Evolutionary conservation across 2,888 invertebrate species (phyloP).

Genomic region (Fissipunctia ypsillon): DNA sequence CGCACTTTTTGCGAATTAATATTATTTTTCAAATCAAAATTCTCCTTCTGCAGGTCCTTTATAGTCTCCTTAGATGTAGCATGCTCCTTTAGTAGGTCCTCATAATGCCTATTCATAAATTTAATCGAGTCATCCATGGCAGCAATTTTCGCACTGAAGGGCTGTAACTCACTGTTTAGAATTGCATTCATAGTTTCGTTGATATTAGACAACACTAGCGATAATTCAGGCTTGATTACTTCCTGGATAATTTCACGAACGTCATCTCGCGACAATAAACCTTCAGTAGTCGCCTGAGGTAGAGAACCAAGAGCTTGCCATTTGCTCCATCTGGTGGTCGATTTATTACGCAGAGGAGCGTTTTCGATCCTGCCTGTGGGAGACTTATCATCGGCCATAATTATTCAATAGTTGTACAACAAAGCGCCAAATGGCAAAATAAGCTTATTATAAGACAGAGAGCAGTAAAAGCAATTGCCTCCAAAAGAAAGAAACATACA

Average conservation of each 20-base stretch:
- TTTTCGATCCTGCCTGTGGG: neutral
- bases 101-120: neutral
- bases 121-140: neutral
- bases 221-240: neutral
- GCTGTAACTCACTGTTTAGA: neutral
- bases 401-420: neutral
- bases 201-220: neutral
- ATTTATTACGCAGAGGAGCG: neutral
- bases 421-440: neutral
- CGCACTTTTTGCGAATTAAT: neutral
- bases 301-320: neutral
- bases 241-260: neutral
- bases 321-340: neutral
- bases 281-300: neutral
- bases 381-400: neutral
- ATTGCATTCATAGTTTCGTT: neutral
- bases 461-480: neutral
- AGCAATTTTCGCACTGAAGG: constrained; percentile 1
- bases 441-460: neutral
- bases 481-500: neutral
- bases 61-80: neutral
- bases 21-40: neutral
- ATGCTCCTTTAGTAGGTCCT: neutral
- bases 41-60: neutral
- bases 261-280: neutral